Conservation (phyloP, 2,113 vertebrate genomes). For the Dermatemys mawii region DNA sequence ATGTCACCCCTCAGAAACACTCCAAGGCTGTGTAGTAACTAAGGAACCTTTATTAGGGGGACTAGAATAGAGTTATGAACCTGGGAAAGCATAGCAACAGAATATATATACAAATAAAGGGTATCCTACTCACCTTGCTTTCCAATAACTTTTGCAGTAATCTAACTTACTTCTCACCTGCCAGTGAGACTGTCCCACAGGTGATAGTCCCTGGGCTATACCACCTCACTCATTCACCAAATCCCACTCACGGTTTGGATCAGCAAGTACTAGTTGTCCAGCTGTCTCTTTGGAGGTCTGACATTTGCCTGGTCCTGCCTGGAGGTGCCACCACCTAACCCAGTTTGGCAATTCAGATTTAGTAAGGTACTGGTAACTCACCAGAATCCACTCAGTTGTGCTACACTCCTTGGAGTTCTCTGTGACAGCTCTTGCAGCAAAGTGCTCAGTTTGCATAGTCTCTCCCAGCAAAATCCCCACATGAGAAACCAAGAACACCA, state of each 20-base stretch:
- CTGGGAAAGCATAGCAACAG: neutral
- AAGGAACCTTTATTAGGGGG: no score
- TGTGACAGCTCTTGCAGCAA: accelerated
- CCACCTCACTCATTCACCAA: neutral
- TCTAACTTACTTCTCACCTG: neutral
- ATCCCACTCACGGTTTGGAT: neutral
- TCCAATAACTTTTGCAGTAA: neutral
- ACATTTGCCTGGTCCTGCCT: neutral
- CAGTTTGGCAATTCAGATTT: neutral
- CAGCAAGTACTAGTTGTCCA: neutral
- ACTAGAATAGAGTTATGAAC: neutral
- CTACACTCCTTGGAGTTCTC: neutral
- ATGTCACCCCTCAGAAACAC: neutral
- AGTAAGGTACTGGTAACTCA: neutral
- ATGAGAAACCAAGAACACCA: neutral
- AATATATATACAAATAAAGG: neutral
- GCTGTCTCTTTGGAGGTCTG: neutral
- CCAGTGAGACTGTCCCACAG: neutral
- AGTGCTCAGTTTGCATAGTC: neutral
- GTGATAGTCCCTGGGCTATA: neutral
- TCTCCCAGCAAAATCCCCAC: neutral
- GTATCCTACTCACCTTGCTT: neutral
- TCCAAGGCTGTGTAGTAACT: neutral
- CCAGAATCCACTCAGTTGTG: neutral
- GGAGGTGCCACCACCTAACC: neutral